phyloP scores from a whole-genome alignment of 2,888 invertebrate genomes.

The Drosophila siamana region DNA sequence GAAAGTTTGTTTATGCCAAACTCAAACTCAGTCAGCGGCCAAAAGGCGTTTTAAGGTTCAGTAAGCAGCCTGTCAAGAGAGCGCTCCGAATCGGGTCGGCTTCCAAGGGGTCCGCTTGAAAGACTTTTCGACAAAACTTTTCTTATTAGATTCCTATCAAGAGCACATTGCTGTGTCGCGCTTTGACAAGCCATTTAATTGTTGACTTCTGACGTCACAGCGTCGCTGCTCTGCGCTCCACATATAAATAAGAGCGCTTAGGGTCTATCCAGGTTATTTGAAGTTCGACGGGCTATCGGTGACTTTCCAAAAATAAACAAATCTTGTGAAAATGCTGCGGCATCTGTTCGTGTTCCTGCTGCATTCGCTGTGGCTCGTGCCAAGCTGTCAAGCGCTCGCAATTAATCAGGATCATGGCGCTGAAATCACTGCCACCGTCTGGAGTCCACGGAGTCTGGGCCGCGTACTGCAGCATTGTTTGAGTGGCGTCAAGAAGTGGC shows the following conservation, averaged over 20 bases:
- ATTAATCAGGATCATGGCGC: constrained; percentile 25
- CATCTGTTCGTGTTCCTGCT: constrained; percentile 26
- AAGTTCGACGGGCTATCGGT: constrained; percentile 27
- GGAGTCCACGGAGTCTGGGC: constrained; percentile 66
- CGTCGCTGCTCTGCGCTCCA: not conserved
- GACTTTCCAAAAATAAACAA: not conserved
- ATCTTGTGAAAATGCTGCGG: constrained; percentile 32
- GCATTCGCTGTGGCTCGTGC: constrained; percentile 42
- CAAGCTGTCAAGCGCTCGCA: constrained; percentile 19
- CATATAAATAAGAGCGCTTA: constrained; percentile 40
- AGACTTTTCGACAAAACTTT: constrained; percentile 57
- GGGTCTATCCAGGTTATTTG: constrained; percentile 39
- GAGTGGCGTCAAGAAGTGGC: constrained; percentile 53
- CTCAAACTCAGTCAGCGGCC: constrained; percentile 18
- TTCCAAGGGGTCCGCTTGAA: constrained; percentile 28
- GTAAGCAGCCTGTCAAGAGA: constrained; percentile 53
- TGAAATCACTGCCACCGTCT: constrained; percentile 4
- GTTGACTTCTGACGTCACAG: constrained; percentile 36
- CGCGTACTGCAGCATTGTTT: constrained; percentile 78
- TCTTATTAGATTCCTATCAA: constrained; percentile 75
- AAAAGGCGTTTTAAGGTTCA: constrained; percentile 70
- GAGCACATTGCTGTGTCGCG: constrained; percentile 58
- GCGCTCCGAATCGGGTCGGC: constrained; percentile 5
- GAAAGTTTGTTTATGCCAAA: constrained; percentile 57
- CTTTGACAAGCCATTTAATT: constrained; percentile 80